These are phyloP conservation scores for Hyles vespertilio DNA, from an alignment of 1,140 invertebrate genomes.

Conservation along the genomic window DNA sequence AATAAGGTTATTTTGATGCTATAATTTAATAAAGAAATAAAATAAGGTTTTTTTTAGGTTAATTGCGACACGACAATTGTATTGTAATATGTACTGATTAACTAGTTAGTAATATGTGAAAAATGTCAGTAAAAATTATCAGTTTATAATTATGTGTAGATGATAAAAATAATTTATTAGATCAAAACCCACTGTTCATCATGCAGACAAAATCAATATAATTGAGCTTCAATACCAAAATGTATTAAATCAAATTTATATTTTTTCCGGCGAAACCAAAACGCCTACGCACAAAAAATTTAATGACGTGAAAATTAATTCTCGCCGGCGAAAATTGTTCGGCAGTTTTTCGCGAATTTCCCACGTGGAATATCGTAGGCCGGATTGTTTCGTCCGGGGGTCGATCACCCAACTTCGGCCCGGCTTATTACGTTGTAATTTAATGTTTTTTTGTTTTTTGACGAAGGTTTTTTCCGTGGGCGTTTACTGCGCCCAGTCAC, in stretches of 20 bases:
- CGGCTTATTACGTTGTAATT: conserved; percentile 66
- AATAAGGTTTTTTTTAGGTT: too few species aligned
- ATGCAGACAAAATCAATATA: too few species aligned
- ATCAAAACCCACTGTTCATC: too few species aligned
- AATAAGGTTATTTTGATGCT: background rate
- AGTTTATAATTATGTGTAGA: too few species aligned
- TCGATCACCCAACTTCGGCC: conserved; percentile 57
- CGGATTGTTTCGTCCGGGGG: conserved; percentile 32
- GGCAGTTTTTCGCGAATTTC: conserved; percentile 51
- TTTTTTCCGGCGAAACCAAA: background rate
- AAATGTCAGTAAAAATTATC: too few species aligned
- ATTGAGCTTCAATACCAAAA: too few species aligned
- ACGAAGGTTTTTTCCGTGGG: conserved; percentile 38
- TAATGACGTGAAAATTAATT: conserved; percentile 21
- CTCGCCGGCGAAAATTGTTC: conserved; percentile 18
- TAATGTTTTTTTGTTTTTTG: conserved; percentile 58
- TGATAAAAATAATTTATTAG: too few species aligned
- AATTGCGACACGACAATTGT: too few species aligned
- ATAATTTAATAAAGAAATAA: too few species aligned
- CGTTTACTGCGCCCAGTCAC: conserved; percentile 61
- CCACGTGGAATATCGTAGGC: conserved; percentile 55
- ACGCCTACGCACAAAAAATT: conserved; percentile 12
- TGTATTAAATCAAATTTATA: too few species aligned
- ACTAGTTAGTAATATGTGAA: too few species aligned
- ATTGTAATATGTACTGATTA: too few species aligned